phyloP scores from a whole-genome alignment of 1,140 invertebrate genomes.

The Drosophila sucinea region DNA sequence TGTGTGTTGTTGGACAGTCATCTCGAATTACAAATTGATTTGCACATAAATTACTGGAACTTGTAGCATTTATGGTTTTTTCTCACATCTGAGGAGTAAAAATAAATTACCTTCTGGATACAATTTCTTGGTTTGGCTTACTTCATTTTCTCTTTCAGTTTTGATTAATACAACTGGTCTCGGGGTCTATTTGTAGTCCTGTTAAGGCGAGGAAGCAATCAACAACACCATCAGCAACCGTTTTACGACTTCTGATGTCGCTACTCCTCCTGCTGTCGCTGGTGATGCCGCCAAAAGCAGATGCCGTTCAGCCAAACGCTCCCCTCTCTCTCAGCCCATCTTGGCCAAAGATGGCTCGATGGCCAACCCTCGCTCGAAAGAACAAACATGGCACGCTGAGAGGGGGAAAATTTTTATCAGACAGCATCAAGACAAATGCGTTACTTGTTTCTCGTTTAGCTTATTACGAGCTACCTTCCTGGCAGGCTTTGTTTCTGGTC shows the following conservation, averaged over 20 bases:
- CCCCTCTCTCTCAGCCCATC: too few species aligned
- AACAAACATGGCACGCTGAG: not conserved
- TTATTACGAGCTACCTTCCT: slow-evolving; percentile 78
- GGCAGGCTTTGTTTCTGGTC: slow-evolving; percentile 38
- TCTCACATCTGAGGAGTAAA: slow-evolving; percentile 1
- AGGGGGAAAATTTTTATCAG: slow-evolving; percentile 66
- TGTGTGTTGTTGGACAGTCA: slow-evolving; percentile 42
- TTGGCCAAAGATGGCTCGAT: slow-evolving; percentile 44
- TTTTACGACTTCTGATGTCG: slow-evolving; percentile 74
- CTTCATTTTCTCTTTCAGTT: slow-evolving; percentile 27
- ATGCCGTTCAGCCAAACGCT: not conserved
- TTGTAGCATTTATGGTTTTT: slow-evolving; percentile 37
- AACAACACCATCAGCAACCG: slow-evolving; percentile 75
- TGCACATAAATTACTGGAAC: slow-evolving; percentile 61
- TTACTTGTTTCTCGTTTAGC: slow-evolving; percentile 80
- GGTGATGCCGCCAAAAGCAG: slow-evolving; percentile 21
- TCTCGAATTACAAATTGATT: slow-evolving; percentile 72
- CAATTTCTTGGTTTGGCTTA: not conserved
- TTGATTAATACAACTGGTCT: slow-evolving; percentile 49
- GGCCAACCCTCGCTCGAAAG: slow-evolving; percentile 54
- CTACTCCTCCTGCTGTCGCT: slow-evolving; percentile 24
- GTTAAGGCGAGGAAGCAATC: slow-evolving; percentile 65
- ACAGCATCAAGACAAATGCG: slow-evolving; percentile 81
- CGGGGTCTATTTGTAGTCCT: slow-evolving; percentile 60
- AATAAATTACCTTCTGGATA: slow-evolving; percentile 58